phyloP scores from a whole-genome alignment of 2,113 vertebrate genomes.

The Eptatretus burgeri region DNA sequence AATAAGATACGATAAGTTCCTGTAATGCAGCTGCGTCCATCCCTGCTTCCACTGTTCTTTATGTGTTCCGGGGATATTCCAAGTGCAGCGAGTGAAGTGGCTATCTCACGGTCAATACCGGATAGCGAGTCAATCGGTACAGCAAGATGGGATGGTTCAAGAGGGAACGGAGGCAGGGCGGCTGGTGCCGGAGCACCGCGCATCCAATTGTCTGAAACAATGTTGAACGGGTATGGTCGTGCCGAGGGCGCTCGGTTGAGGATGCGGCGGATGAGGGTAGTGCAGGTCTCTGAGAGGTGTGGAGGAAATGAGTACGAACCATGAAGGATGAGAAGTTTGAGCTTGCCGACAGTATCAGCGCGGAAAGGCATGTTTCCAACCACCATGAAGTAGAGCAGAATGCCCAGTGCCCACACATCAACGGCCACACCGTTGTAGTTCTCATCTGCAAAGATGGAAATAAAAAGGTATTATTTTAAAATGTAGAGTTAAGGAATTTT shows the following conservation, averaged over 20 bases:
- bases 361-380: conserved; percentile 65
- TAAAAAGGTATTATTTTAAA: too few relatives aligned
- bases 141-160: conserved; percentile 21
- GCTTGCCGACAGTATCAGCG: conserved; percentile 65
- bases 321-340: conserved; percentile 68
- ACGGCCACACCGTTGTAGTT: conserved; percentile 47
- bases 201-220: conserved; percentile 65
- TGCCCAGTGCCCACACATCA: conserved; percentile 73
- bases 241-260: conserved; percentile 40
- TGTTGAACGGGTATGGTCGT: conserved; percentile 36
- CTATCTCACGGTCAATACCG: too few relatives aligned
- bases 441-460: conserved; percentile 21
- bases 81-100: too few relatives aligned
- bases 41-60: conserved; percentile 42
- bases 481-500: too few relatives aligned
- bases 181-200: conserved; percentile 35
- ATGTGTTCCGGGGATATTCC: conserved; percentile 27
- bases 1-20: conserved; percentile 63
- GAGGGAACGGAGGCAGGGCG: conserved; percentile 39
- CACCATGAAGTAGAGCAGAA: conserved; percentile 69
- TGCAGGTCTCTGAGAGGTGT: conserved; percentile 40
- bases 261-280: conserved; percentile 39
- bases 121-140: too few relatives aligned
- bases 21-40: conserved; percentile 48
- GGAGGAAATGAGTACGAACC: conserved; percentile 34